Conservation (phyloP, 1,140 invertebrate genomes). For the Gryon sp. region DNA sequence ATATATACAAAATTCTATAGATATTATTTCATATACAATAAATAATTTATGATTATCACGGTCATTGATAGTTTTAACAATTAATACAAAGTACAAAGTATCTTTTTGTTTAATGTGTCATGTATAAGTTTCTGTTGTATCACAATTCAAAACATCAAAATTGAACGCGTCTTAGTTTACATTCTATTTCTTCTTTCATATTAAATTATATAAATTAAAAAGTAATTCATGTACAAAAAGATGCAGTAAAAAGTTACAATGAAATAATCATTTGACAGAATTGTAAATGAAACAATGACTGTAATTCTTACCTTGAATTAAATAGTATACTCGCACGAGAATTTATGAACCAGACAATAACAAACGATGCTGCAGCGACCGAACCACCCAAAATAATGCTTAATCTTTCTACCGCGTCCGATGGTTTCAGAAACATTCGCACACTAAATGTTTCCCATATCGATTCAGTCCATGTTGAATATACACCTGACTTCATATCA, state of each 20-base stretch:
- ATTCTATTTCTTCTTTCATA: no score
- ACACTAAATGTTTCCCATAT: slow-evolving; percentile 88
- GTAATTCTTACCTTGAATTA: slow-evolving; percentile 67
- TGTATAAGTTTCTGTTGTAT: no score
- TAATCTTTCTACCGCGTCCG: slow-evolving; percentile 83
- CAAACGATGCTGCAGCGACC: slow-evolving; percentile 83
- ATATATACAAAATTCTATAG: no score
- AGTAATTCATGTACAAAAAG: no score
- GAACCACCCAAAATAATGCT: slow-evolving; percentile 84
- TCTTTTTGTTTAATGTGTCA: no score
- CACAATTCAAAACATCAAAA: no score
- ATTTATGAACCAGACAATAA: slow-evolving; percentile 86
- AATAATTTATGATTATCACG: slow-evolving; percentile 7
- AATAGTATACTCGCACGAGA: slow-evolving; percentile 84
- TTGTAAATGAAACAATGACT: neutral
- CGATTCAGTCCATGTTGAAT: slow-evolving; percentile 96
- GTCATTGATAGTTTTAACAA: neutral
- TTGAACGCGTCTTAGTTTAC: no score
- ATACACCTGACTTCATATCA: slow-evolving; percentile 87
- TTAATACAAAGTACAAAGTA: slow-evolving; percentile 6
- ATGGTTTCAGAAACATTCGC: slow-evolving; percentile 90
- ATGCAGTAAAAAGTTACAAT: no score
- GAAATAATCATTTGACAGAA: neutral
- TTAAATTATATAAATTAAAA: no score
- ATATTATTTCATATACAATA: no score